Evolutionary conservation across 2,113 vertebrate species (phyloP).

Genomic region (Octodon degus): DNA sequence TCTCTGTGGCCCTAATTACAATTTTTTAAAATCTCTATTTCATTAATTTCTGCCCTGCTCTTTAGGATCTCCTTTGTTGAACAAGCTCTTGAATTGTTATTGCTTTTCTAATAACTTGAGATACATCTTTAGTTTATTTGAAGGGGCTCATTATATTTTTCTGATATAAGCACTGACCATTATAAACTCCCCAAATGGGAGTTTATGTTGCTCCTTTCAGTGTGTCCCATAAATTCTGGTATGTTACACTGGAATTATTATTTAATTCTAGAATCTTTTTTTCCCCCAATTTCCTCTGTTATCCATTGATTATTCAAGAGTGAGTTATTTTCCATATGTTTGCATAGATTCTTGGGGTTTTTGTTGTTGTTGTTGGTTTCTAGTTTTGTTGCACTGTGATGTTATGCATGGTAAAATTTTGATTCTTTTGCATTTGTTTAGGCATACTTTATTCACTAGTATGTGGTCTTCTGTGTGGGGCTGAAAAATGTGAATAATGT

Average conservation of each 20-base stretch:
- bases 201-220: background rate
- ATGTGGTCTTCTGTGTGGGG: background rate
- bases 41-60: background rate
- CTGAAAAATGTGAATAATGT: too few relatives aligned
- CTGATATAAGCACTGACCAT: background rate
- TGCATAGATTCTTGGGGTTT: background rate
- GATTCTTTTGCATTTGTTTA: background rate
- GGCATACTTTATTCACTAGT: background rate
- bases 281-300: background rate
- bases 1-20: too few relatives aligned
- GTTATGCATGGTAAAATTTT: background rate
- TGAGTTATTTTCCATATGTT: background rate
- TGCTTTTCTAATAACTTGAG: background rate
- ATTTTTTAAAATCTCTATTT: background rate
- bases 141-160: background rate
- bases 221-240: background rate
- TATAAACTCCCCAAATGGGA: background rate
- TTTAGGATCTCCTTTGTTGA: background rate
- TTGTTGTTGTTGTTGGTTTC: background rate
- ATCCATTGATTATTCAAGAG: background rate
- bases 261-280: background rate
- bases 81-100: background rate
- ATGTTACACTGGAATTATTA: background rate
- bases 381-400: background rate
- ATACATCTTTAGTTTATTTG: background rate